phyloP scores from a whole-genome alignment of 2,797 vertebrate genomes.

The Schizothorax lantsangensis region DNA sequence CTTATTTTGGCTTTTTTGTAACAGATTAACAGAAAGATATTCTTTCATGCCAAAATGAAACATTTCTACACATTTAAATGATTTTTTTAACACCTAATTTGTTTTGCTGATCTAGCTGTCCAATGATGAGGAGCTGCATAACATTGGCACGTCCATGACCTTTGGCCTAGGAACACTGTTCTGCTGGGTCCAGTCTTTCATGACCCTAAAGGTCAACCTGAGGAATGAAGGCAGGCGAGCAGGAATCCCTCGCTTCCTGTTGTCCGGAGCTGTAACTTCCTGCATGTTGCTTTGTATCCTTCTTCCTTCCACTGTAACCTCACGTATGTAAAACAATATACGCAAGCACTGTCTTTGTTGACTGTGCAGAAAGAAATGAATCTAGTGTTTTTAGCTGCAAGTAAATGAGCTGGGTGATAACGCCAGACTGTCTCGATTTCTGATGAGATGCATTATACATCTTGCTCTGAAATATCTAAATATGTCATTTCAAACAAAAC shows the following conservation, averaged over 20 bases:
- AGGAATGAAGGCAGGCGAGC: slow-evolving; percentile 83
- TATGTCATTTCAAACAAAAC: not conserved
- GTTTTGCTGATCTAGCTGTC: slow-evolving; percentile 74
- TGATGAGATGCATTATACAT: not conserved
- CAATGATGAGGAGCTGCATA: slow-evolving; percentile 80
- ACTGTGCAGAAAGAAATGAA: not conserved
- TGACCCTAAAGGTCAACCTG: slow-evolving; percentile 88
- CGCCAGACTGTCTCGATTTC: not conserved
- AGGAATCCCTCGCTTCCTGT: slow-evolving; percentile 81
- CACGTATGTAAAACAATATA: slow-evolving; percentile 14
- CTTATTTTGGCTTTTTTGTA: not conserved
- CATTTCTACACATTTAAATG: not conserved
- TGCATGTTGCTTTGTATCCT: slow-evolving; percentile 92
- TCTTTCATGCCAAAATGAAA: not conserved
- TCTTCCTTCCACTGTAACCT: slow-evolving; percentile 59
- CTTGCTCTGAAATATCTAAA: not conserved
- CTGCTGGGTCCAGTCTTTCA: slow-evolving; percentile 90
- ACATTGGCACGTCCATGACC: slow-evolving; percentile 82
- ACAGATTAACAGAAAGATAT: not conserved
- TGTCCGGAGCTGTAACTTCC: slow-evolving; percentile 84
- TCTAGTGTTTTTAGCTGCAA: not conserved
- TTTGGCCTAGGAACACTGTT: slow-evolving; percentile 87
- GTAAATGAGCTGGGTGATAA: not conserved
- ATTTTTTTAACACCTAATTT: not conserved
- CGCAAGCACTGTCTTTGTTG: not conserved